Conservation (phyloP, 2,888 invertebrate species). For the Cheilosia variabilis region DNA sequence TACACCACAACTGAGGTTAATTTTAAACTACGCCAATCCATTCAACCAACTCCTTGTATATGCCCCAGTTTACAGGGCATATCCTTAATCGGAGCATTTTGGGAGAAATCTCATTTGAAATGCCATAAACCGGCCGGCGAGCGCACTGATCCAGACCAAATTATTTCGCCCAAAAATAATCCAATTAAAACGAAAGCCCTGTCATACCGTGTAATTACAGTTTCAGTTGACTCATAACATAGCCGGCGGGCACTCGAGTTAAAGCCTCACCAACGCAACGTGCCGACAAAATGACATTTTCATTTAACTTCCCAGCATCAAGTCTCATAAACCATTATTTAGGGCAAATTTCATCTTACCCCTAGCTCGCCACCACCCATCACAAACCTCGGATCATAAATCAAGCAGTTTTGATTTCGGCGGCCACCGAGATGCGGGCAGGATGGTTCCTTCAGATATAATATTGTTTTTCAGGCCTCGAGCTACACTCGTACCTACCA, state of each 20-base stretch:
- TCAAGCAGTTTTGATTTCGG: constrained; percentile 46
- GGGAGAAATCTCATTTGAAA: constrained; percentile 57
- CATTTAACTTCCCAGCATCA: constrained; percentile 70
- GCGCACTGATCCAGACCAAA: constrained; percentile 62
- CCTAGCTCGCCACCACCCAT: constrained; percentile 39
- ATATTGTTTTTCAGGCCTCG: constrained; percentile 2
- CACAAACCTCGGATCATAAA: constrained; percentile 52
- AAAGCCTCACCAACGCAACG: background rate
- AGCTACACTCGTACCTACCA: constrained; percentile 3
- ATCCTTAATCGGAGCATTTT: constrained; percentile 42
- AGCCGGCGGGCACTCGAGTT: constrained; percentile 4
- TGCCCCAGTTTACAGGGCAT: background rate
- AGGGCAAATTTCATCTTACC: constrained; percentile 71
- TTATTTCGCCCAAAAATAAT: constrained; percentile 73
- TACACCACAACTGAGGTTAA: constrained; percentile 26
- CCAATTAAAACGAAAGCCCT: constrained; percentile 70
- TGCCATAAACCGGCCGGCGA: constrained; percentile 51
- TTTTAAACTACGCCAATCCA: constrained; percentile 48
- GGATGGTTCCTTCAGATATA: background rate
- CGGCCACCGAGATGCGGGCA: background rate
- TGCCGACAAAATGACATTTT: constrained; percentile 63
- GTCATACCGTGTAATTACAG: constrained; percentile 57
- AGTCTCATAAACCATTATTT: constrained; percentile 74
- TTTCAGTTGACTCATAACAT: constrained; percentile 14
- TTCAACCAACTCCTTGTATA: constrained; percentile 43